phyloP scores from a whole-genome alignment of 2,113 vertebrate species.

The Tachuris rubrigastra region DNA sequence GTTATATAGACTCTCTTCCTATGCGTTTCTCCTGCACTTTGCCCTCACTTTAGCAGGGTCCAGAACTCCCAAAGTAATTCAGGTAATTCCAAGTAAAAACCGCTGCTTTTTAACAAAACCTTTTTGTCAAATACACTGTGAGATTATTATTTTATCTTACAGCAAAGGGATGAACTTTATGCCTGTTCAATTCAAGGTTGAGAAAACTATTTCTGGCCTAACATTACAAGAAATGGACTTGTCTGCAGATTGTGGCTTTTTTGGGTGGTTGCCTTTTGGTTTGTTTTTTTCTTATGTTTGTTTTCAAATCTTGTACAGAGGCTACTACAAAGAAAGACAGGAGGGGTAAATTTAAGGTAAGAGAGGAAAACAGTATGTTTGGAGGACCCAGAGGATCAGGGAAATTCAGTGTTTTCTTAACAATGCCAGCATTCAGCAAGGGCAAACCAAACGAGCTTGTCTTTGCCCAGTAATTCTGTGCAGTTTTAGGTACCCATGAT shows the following conservation, averaged over 20 bases:
- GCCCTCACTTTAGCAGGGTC: not conserved
- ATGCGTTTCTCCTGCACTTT: not conserved
- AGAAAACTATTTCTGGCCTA: not conserved
- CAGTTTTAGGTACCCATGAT: not conserved
- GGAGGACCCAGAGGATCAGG: not conserved
- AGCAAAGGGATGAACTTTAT: not conserved
- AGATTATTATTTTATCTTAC: not conserved
- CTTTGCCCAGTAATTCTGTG: fast-evolving
- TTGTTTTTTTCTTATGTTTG: not conserved
- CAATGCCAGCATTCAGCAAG: not conserved
- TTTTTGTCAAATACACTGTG: not conserved
- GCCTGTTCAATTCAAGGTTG: not conserved
- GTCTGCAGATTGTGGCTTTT: not conserved
- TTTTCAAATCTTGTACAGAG: not conserved
- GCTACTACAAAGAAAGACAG: not conserved
- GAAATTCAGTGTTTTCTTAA: not conserved
- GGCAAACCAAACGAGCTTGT: not conserved
- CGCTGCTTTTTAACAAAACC: not conserved
- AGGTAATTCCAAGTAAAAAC: not conserved
- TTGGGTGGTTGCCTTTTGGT: not conserved
- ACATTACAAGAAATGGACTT: not conserved
- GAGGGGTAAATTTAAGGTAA: not conserved
- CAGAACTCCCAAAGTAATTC: not conserved
- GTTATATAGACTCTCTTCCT: not conserved
- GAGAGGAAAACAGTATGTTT: not conserved